Percentiles rank a stretch among this genome's conserved stretches.
phyloP scores from a whole-genome alignment of 1,140 invertebrate genomes.

The Mycetomoellerius zeteki region DNA sequence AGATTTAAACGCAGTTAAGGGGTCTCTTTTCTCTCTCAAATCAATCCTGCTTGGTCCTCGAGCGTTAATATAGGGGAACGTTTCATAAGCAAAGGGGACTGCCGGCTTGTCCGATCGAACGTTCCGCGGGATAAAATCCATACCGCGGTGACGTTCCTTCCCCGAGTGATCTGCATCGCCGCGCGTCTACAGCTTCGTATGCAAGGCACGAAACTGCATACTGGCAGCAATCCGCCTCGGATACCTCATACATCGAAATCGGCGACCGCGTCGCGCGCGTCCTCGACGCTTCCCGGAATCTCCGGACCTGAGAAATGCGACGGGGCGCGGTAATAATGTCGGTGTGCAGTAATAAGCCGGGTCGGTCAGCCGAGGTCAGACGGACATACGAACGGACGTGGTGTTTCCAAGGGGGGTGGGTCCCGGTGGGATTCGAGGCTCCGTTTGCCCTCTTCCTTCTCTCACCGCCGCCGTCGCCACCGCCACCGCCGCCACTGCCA shows the following conservation, averaged over 20 bases:
- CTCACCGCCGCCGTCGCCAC: background rate
- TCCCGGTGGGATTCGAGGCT: slow-evolving; percentile 48
- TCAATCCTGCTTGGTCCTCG: background rate
- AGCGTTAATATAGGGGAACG: background rate
- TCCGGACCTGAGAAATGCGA: slow-evolving; percentile 72
- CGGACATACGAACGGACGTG: slow-evolving; percentile 53
- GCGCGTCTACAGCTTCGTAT: slow-evolving; percentile 45
- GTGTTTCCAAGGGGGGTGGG: slow-evolving; percentile 47
- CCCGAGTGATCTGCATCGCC: slow-evolving; percentile 45
- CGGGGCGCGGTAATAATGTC: slow-evolving; percentile 74
- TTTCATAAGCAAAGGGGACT: background rate
- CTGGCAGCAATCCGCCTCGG: slow-evolving; percentile 56
- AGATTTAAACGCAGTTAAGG: background rate
- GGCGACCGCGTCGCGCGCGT: slow-evolving; percentile 56
- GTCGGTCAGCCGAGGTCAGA: slow-evolving; percentile 55
- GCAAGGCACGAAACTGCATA: slow-evolving; percentile 58
- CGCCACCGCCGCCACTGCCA: background rate
- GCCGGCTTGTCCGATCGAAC: slow-evolving; percentile 10
- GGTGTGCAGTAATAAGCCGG: slow-evolving; percentile 71
- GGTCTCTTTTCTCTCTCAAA: background rate
- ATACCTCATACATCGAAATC: slow-evolving; percentile 65
- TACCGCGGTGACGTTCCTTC: slow-evolving; percentile 42
- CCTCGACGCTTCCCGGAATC: slow-evolving; percentile 73
- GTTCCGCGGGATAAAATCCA: slow-evolving; percentile 58
- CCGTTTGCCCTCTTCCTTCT: slow-evolving; percentile 20